Evolutionary conservation across 2,113 vertebrate genomes (phyloP).

Genomic region (Oenanthe oenanthe): DNA sequence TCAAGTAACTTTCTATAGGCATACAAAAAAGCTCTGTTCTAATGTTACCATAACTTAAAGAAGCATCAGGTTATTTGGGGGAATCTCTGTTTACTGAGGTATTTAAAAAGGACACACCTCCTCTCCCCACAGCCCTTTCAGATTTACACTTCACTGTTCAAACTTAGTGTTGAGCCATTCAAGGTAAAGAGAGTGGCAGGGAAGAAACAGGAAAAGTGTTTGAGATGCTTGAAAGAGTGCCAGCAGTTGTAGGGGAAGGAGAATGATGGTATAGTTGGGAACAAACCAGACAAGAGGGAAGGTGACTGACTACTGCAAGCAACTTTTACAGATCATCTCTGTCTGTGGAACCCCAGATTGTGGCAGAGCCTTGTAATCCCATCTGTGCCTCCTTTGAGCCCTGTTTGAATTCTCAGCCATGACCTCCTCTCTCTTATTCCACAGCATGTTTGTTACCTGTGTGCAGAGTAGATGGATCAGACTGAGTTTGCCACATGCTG

Average conservation of each 20-base stretch:
- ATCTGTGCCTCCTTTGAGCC: not conserved
- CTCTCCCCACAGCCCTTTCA: not conserved
- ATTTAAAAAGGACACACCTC: not conserved
- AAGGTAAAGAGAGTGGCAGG: not conserved
- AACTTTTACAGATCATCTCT: not conserved
- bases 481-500: not conserved
- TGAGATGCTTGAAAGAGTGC: not conserved
- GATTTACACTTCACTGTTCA: not conserved
- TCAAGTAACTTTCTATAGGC: not conserved
- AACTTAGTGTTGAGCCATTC: not conserved
- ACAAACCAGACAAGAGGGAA: not conserved
- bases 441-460: not conserved
- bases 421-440: not conserved
- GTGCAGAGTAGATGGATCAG: not conserved
- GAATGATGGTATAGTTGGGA: not conserved
- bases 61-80: not conserved
- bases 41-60: not conserved
- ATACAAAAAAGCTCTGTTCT: not conserved
- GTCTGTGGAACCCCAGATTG: not conserved
- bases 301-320: not conserved
- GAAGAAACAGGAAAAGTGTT: not conserved
- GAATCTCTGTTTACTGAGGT: not conserved
- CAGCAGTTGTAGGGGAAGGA: not conserved
- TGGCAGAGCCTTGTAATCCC: not conserved
- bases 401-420: not conserved